Conservation (phyloP, 2,797 vertebrate species). For the Notamacropus eugenii region DNA sequence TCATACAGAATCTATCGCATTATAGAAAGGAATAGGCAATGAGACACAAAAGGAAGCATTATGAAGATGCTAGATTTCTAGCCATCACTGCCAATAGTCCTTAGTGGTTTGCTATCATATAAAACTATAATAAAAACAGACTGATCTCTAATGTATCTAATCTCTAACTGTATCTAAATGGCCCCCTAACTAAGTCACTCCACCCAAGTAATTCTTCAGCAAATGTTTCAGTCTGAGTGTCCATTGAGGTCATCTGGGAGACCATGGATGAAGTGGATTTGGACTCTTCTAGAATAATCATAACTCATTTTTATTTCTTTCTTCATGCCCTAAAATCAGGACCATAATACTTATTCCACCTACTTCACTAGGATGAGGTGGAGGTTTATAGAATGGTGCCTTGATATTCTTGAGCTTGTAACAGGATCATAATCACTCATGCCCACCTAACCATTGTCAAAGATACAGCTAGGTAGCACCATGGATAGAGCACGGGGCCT, state of each 20-base stretch:
- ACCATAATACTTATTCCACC: neutral
- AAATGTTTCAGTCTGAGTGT: neutral
- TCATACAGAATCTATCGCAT: neutral
- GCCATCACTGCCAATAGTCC: neutral
- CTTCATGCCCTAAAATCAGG: conserved; percentile 10
- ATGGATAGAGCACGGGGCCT: neutral
- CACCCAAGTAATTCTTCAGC: neutral
- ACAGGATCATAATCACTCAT: conserved; percentile 7
- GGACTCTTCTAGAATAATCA: neutral
- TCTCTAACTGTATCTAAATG: neutral
- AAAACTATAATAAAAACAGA: conserved; percentile 31
- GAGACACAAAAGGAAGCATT: conserved; percentile 38
- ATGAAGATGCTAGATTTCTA: conserved; percentile 36
- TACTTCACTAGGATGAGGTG: neutral
- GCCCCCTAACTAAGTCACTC: neutral
- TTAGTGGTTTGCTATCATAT: conserved; percentile 4
- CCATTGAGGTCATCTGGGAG: neutral
- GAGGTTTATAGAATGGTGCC: neutral
- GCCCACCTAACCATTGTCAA: neutral
- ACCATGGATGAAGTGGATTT: neutral
- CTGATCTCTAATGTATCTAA: neutral
- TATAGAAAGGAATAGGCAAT: neutral
- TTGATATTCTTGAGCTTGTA: conserved; percentile 4
- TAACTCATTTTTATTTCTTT: conserved; percentile 1
- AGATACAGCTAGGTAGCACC: neutral